Base-by-base conservation (phyloP, 1,140 invertebrate genomes). In the Samia ricini region DNA sequence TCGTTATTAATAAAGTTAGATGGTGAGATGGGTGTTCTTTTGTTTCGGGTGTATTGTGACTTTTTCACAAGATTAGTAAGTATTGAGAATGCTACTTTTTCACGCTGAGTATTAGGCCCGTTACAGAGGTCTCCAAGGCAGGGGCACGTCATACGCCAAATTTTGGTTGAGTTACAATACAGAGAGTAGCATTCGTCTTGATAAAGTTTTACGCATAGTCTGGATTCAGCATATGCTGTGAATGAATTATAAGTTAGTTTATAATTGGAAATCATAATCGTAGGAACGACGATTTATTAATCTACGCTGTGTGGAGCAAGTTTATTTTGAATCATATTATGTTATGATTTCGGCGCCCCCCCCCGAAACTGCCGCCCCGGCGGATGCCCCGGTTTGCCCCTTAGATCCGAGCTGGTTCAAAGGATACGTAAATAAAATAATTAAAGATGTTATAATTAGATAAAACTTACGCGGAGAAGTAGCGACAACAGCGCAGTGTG, bases 41-140 rank as follows among this genome's bases (percentile, higher is more conserved):
- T 57, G 10, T 2, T 21, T 55, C 52, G 20, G 12, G 19, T 19
- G 26, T 36, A 20, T 21, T 24, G 57, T 49, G 36, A 19, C 24
- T 42, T 24, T 24, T 24, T 24, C 26, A 22, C 42, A 18, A 33
- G 33, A 15, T 42, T 42, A 3, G 33, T 42, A 42, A 42, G 8
- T 42, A 15, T 42, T 72, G 12, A 72, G 50, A 90, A 90, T 0
- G 85, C 83, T 23, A 81, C 76, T 0, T 56, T 66, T 67, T 88
- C 88, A n/a, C 86, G 73, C 26, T 83, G 69, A 0, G 78, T 79
- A 29, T 85, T 85, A 2, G 74, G 73, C 15, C 83, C 82, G 60
- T 93, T 93, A 74, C 92, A 93, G 0, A 92, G 81, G 12, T 88
- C 77, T 5, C 85, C 88, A 5, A 81, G 85, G 71, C 92, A 93